Percentiles rank a stretch among this genome's conserved stretches.
These are phyloP conservation scores for Melanostigma gelatinosum DNA, from an alignment of 2,113 vertebrate genomes.

Conservation along the genomic window DNA sequence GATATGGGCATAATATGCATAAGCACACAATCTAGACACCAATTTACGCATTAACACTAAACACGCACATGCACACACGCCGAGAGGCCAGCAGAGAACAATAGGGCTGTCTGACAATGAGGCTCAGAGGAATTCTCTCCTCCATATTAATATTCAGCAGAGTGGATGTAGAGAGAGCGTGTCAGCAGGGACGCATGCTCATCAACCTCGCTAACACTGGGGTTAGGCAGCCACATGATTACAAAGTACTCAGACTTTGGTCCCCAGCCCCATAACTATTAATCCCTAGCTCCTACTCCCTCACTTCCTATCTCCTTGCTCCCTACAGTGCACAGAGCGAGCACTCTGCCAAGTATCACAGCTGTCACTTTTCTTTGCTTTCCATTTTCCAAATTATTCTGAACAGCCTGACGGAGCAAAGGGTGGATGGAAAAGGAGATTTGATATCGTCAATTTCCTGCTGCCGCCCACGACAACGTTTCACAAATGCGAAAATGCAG, in stretches of 20 bases:
- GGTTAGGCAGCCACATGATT: slow-evolving; percentile 80
- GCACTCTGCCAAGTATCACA: slow-evolving; percentile 64
- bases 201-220: slow-evolving; percentile 77
- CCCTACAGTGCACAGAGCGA: slow-evolving; percentile 41
- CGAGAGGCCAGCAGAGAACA: slow-evolving; percentile 76
- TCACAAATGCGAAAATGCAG: slow-evolving; percentile 35
- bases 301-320: slow-evolving; percentile 60
- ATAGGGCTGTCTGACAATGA: slow-evolving; percentile 76
- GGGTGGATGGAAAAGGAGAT: slow-evolving; percentile 52
- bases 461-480: slow-evolving; percentile 24
- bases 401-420: slow-evolving; percentile 55
- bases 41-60: slow-evolving; percentile 65
- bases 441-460: slow-evolving; percentile 49
- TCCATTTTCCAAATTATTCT: slow-evolving; percentile 64
- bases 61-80: slow-evolving; percentile 40
- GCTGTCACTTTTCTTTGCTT: slow-evolving; percentile 72
- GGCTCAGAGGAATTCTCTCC: slow-evolving; percentile 75
- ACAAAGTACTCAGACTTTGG: slow-evolving; percentile 75
- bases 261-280: slow-evolving; percentile 69
- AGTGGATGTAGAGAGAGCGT: slow-evolving; percentile 65
- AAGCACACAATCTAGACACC: slow-evolving; percentile 66
- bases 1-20: slow-evolving; percentile 72
- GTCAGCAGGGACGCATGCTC: slow-evolving; percentile 77
- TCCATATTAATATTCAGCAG: slow-evolving; percentile 79
- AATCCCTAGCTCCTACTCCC: slow-evolving; percentile 67